Base-by-base conservation (phyloP, 2,888 invertebrate species). In the Agrotis exclamationis region DNA sequence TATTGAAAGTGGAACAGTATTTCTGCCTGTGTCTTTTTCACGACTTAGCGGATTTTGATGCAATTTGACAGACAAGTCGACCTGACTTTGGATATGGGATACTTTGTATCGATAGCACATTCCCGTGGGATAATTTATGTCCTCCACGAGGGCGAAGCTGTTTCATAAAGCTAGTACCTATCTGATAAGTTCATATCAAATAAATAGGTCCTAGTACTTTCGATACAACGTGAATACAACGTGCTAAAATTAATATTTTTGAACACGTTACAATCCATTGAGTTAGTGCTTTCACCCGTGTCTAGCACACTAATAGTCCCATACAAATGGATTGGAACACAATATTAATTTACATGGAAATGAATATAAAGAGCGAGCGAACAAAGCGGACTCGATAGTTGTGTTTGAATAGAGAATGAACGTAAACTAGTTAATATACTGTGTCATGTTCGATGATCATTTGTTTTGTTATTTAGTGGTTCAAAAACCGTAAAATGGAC, bases 261-360 rank as follows among this genome's bases (percentile, higher is more conserved):
- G 24, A 70, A 50, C 54, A 22, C 53, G 57, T 47, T 22, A 45
- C 57, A 48, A n/a, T 18, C 53, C 51, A 74, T 57, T 63, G 56
- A 64, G 68, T 24, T 39, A 74, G 69, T 48, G 50, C 63, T 63
- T 28, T 45, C 62, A 77, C 50, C 67, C 70, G 48, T 18, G 48
- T 47, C 44, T 24, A 48, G 18, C 24, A 51, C 63, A 50, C 50
- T 24, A 45, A 68, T 63, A 64, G 54, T 56, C 44, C 16, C 47
- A 48, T 72, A 45, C 48, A 72, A 68, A 71, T 79, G 57, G 44
- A 74, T 70, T 72, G 39, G 62, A 76, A 51, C 50, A 64, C 64
- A 65, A 68, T 58, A 79, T 71, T 79, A 68, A 76, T 68, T 71
- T 68, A 76, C 63, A 68, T 72, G 60, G 45, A 71, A 64, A 64